These are phyloP conservation scores for Hemicordylus capensis DNA, from an alignment of 2,113 vertebrate genomes.

Conservation along the genomic window DNA sequence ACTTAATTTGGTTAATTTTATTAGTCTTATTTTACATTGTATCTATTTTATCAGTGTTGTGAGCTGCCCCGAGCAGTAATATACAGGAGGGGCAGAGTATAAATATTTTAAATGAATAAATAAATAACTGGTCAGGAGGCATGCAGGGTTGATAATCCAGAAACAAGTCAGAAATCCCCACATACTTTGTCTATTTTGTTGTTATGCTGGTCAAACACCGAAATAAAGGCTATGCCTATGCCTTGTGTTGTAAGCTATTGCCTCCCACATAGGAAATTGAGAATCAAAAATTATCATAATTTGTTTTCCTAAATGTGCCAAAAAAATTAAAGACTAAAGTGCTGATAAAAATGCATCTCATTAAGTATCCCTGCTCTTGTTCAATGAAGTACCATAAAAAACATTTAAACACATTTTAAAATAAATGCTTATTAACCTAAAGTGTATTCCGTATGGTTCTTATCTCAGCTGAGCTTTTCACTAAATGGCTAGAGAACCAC, in stretches of 20 bases:
- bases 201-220: neutral
- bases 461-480: slow-evolving; percentile 4
- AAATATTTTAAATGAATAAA: too few relatives aligned
- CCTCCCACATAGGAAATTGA: neutral
- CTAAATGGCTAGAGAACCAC: neutral
- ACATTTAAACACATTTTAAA: slow-evolving; percentile 23
- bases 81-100: too few relatives aligned
- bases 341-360: slow-evolving; percentile 12
- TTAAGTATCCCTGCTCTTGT: slow-evolving; percentile 23
- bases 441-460: slow-evolving; percentile 24
- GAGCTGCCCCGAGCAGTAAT: too few relatives aligned
- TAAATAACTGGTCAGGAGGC: too few relatives aligned
- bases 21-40: too few relatives aligned
- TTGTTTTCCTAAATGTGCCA: slow-evolving; percentile 1
- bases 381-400: neutral
- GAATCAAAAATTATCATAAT: neutral
- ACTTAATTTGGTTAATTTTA: too few relatives aligned
- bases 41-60: too few relatives aligned
- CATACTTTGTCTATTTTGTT: too few relatives aligned
- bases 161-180: too few relatives aligned
- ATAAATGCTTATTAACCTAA: neutral
- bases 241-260: neutral
- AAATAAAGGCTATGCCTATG: too few relatives aligned
- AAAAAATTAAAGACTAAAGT: neutral
- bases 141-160: neutral